Base-by-base conservation (phyloP, 2,888 invertebrate genomes). In the Pheosia tremula region DNA sequence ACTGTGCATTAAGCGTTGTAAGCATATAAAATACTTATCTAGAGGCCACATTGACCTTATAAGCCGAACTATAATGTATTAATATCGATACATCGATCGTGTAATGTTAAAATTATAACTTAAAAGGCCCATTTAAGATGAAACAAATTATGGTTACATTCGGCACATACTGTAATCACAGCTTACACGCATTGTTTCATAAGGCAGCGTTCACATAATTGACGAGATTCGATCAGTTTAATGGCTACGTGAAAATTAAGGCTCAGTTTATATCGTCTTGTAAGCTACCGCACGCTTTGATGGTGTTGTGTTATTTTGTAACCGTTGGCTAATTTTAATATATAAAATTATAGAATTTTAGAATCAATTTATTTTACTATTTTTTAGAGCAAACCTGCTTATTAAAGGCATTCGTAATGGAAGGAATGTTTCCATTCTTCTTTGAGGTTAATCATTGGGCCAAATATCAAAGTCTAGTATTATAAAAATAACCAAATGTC, bases 211-310 rank as follows among this genome's bases (percentile, higher is more conserved):
- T 43, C 56, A 56, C 45, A 56, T 56, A 45, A 56, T 56, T 24
- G 24, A 9, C 24, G 56, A 56, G 56, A 56, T 56, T 43, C 56
- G 43, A 56, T 56, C 56, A 36, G 45, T 56, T 53, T 58, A 50
- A 61, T 58, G 39, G 49, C 45, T 52, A 56, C 56, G 55, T 36
- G 13, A 36, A 45, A 43, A 56, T 13, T 58, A 58, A 50, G 37
- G 39, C n/a, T 60, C n/a, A 36, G 11, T 52, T 9, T 13, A 63
- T 50, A 59, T 58, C 55, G 50, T 59, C 57, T 47, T 53, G 47
- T 47, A 47, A 47, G 47, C 47, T 5, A n/a, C n/a, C 47, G 43
- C 8, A 9, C 43, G 43, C 0, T 43, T 43, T 8, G 9, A 8
- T 43, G 3, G 7, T 43, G 7, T 8, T 43, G 8, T 43, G 0